These are phyloP conservation scores for Amphipoea lucens DNA, from an alignment of 2,888 invertebrate species.

Conservation along the genomic window DNA sequence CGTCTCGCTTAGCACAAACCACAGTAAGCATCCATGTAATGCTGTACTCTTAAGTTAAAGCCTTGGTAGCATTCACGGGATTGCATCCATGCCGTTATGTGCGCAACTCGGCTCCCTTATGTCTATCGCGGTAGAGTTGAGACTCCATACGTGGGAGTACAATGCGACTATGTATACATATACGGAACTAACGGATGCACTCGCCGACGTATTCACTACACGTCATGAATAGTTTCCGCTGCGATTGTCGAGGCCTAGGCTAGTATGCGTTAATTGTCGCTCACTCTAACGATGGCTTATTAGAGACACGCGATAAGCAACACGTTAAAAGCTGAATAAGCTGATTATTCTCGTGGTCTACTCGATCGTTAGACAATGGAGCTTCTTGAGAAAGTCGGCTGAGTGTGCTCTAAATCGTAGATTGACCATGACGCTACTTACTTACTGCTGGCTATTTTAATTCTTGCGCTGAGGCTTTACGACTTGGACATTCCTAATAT, in stretches of 20 bases:
- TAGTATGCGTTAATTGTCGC: slow-evolving; percentile 80
- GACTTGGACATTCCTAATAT: slow-evolving; percentile 26
- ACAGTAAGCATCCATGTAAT: slow-evolving; percentile 36
- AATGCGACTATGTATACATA: slow-evolving; percentile 69
- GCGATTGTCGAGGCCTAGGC: slow-evolving; percentile 76
- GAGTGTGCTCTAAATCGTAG: slow-evolving; percentile 78
- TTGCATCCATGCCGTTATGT: slow-evolving; percentile 60
- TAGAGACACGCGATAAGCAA: slow-evolving; percentile 72
- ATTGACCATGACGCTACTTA: slow-evolving; percentile 79
- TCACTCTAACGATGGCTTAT: slow-evolving; percentile 69
- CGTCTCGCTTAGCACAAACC: slow-evolving; percentile 35
- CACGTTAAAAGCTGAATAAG: slow-evolving; percentile 54
- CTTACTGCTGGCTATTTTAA: slow-evolving; percentile 60
- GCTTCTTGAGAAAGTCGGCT: slow-evolving; percentile 77
- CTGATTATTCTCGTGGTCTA: slow-evolving; percentile 51
- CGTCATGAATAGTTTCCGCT: slow-evolving; percentile 85
- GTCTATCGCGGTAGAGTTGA: slow-evolving; percentile 55
- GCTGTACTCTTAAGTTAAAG: slow-evolving; percentile 54
- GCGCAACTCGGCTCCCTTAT: slow-evolving; percentile 51
- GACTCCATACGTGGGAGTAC: slow-evolving; percentile 52
- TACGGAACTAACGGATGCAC: slow-evolving; percentile 86
- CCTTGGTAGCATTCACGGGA: slow-evolving; percentile 63
- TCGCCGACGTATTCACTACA: slow-evolving; percentile 78
- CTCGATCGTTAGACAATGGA: slow-evolving; percentile 68
- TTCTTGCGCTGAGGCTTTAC: slow-evolving; percentile 45